Conservation (phyloP, 1,140 invertebrate genomes). For the Drosophila oshimai region DNA sequence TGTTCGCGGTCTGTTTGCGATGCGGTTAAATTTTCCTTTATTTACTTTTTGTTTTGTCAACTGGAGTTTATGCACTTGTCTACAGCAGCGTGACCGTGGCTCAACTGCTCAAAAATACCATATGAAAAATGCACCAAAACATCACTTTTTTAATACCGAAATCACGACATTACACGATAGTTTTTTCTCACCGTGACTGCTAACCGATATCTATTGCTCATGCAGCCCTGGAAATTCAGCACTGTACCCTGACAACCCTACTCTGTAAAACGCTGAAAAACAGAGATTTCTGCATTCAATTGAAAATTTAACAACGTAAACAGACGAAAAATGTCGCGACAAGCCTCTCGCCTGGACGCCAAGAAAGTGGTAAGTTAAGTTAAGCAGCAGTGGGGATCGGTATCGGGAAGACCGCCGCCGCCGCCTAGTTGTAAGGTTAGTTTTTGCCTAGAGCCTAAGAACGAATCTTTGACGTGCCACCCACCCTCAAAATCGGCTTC, state of each 20-base stretch:
- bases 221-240: not conserved
- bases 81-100: constrained; percentile 26
- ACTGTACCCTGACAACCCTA: constrained; percentile 16
- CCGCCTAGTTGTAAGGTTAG: constrained; percentile 59
- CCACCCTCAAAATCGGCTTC: constrained; percentile 80
- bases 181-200: not conserved
- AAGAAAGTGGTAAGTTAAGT: constrained; percentile 84
- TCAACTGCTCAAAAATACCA: not conserved
- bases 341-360: constrained; percentile 80
- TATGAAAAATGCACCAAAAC: not conserved
- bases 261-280: constrained; percentile 12
- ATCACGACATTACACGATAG: not conserved
- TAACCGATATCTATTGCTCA: not conserved
- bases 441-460: constrained; percentile 52
- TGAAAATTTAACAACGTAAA: constrained; percentile 5
- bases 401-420: constrained; percentile 5
- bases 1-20: constrained; percentile 11
- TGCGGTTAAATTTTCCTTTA: constrained; percentile 21
- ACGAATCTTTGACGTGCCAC: constrained; percentile 59
- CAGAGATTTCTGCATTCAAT: constrained; percentile 16
- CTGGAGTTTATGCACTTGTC: constrained; percentile 50
- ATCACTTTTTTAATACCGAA: not conserved
- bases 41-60: constrained; percentile 32
- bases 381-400: not conserved
- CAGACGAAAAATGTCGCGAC: constrained; percentile 71